Conservation (phyloP, 2,888 invertebrate species). For the Stenodema calcarata region DNA sequence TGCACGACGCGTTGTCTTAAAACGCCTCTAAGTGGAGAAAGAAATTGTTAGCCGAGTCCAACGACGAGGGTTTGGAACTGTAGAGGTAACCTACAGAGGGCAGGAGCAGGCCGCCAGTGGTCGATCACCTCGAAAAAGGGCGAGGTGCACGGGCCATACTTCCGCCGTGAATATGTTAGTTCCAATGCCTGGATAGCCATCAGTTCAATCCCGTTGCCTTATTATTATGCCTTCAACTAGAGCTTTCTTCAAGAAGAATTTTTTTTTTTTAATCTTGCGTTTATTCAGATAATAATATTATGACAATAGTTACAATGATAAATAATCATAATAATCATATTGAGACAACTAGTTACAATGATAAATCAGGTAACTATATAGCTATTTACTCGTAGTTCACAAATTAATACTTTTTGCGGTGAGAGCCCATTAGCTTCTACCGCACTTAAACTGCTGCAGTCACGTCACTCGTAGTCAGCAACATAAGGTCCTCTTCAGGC, state of each 20-base stretch:
- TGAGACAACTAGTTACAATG: too few species aligned
- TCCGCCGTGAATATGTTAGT: conserved; percentile 33
- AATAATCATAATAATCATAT: neutral
- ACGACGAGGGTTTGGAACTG: neutral
- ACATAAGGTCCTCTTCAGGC: too few species aligned
- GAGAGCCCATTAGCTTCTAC: too few species aligned
- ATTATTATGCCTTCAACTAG: neutral
- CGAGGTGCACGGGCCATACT: conserved; percentile 32
- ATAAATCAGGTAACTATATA: too few species aligned
- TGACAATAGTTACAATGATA: neutral
- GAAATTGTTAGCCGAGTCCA: too few species aligned
- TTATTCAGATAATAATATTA: neutral
- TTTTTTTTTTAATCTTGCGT: neutral
- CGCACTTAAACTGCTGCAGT: too few species aligned
- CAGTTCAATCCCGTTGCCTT: neutral
- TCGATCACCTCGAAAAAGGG: conserved; percentile 41
- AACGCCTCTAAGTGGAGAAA: neutral
- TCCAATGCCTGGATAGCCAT: conserved; percentile 35
- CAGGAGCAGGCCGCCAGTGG: neutral
- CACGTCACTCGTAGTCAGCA: too few species aligned
- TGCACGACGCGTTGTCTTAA: neutral
- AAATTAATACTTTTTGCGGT: too few species aligned
- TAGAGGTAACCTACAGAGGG: neutral
- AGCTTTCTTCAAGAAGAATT: neutral
- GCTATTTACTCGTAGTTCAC: too few species aligned